Evolutionary conservation across 2,888 invertebrate species (phyloP), one percentile per base, ranked within the genome.

Genomic region (Craniophora ligustri): DNA sequence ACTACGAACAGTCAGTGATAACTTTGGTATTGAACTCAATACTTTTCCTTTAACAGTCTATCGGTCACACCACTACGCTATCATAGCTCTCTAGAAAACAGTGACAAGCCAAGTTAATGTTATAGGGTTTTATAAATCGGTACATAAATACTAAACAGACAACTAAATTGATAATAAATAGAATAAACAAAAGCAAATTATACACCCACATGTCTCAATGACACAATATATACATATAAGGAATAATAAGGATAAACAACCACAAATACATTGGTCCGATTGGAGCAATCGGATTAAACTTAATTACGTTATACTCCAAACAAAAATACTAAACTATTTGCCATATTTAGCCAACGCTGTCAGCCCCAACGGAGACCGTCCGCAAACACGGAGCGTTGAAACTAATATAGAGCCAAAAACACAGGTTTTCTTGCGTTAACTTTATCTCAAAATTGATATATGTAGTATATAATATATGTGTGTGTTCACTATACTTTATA

Each of bases 271-370:
- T 59, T 41, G 48, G 36, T 21, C 15, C 15, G 16, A 51, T 41
- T 23, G 30, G 44, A 44, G 7, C 60, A 48, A 21, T 23, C 30
- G 38, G 31, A 40, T 63, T 47, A 10, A 34, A 28, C 36, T 36
- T 55, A 55, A 64, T 64, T 55, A 66, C 64, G 48, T 55, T 36
- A 60, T 46, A 60, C 31, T 54, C 60, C 61, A 18, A 28, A 60
- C 66, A 65, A 66, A 64, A 45, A 45, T 48, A 65, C 42, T 54
- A 48, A 60, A 66, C 55, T 54, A 59, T 54, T 2, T 11, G 32
- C 28, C 26, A 18, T 60, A 64, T 64, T 64, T 55, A 66, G 48
- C 48, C 21, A 28, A 28, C 16, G 41, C 28, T 50, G 58, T n/a
- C 36, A 32, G 14, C 44, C 36, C 26, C 61, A 28, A 8, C 38